Conservation (phyloP, 2,888 invertebrate genomes). For the Stenurella melanura region DNA sequence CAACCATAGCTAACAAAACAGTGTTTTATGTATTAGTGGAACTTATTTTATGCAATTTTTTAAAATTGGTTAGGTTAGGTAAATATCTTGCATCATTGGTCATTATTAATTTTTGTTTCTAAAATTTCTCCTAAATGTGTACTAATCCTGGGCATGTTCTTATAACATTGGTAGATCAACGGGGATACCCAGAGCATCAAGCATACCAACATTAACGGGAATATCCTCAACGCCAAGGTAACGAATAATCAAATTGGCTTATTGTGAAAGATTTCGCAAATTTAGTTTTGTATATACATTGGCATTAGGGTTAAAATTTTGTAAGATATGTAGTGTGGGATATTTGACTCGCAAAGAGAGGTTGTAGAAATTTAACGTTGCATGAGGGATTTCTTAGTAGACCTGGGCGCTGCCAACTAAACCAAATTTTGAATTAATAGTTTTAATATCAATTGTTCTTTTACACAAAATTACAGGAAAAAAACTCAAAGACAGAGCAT, state of each 20-base stretch:
- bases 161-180: conserved; percentile 75
- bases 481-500: conserved; percentile 42
- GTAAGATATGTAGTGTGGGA: conserved; percentile 7
- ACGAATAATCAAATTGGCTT: conserved; percentile 67
- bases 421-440: background rate
- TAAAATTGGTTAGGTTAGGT: conserved; percentile 1
- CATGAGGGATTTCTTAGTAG: conserved; percentile 13
- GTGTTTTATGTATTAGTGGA: background rate
- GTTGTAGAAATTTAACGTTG: conserved; percentile 25
- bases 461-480: conserved; percentile 45
- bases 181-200: conserved; percentile 91
- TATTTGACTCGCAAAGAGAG: background rate
- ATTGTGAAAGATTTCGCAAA: conserved; percentile 19
- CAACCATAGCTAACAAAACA: too few relatives aligned
- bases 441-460: conserved; percentile 9
- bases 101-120: conserved; percentile 5
- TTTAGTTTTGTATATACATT: conserved; percentile 49
- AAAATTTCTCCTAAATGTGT: conserved; percentile 33
- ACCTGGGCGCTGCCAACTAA: conserved; percentile 32
- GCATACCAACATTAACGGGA: conserved; percentile 90
- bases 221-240: conserved; percentile 84
- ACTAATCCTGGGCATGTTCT: conserved; percentile 65
- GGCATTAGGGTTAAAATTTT: background rate
- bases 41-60: too few relatives aligned
- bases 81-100: conserved; percentile 8